A percentile compares a stretch with the other conserved stretches of the same genome.
phyloP scores from a whole-genome alignment of 2,797 vertebrate genomes.

The Danio kyathit region DNA sequence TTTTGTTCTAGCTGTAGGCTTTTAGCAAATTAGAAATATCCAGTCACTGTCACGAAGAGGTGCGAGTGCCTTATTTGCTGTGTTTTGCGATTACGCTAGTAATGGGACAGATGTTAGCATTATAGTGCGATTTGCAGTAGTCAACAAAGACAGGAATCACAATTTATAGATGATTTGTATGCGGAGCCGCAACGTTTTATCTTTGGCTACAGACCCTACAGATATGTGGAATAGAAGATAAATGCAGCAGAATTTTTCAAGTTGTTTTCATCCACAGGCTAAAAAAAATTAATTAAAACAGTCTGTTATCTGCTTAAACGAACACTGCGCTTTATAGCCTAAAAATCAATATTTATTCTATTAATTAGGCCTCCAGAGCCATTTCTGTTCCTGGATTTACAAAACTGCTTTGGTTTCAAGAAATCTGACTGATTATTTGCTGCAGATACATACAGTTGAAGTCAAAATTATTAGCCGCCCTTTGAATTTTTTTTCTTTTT shows the following conservation, averaged over 20 bases:
- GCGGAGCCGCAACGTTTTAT: not conserved
- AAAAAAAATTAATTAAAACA: not conserved
- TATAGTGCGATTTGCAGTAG: not conserved
- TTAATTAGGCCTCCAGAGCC: not conserved
- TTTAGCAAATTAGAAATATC: not conserved
- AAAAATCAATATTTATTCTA: slow-evolving; percentile 36
- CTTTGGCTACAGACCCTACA: not conserved
- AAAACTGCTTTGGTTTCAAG: not conserved
- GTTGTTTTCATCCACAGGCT: slow-evolving; percentile 17
- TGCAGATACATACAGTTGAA: not conserved
- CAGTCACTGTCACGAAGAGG: not conserved
- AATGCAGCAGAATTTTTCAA: not conserved
- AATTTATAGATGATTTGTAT: not conserved
- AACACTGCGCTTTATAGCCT: not conserved
- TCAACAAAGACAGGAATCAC: not conserved
- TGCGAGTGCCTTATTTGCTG: not conserved
- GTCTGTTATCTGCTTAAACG: slow-evolving; percentile 16
- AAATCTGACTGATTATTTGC: slow-evolving; percentile 20
- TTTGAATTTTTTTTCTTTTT: too few relatives aligned
- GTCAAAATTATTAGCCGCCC: too few relatives aligned
- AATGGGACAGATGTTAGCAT: too few relatives aligned
- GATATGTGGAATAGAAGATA: slow-evolving; percentile 26
- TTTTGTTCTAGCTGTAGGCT: not conserved
- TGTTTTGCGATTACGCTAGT: not conserved
- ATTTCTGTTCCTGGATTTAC: not conserved